A percentile compares a stretch with the other conserved stretches of the same genome.
Conservation (phyloP, 2,113 vertebrate species). For the Vombatus ursinus region DNA sequence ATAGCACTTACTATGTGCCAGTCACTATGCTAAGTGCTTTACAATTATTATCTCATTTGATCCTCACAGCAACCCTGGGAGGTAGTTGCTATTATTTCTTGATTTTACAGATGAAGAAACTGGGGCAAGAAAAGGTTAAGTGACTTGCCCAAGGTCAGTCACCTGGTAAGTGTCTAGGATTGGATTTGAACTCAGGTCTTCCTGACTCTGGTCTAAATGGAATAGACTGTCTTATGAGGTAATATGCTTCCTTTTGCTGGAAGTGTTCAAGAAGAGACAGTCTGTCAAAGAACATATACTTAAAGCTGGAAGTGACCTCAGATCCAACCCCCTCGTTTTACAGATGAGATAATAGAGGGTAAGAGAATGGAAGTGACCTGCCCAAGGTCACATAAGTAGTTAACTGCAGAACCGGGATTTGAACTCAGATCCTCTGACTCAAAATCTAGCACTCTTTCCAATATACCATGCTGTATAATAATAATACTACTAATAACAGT, state of each 20-base stretch:
- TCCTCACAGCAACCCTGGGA: background rate
- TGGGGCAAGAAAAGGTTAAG: background rate
- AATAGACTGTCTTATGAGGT: too few relatives aligned
- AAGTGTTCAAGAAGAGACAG: too few relatives aligned
- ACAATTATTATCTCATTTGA: background rate
- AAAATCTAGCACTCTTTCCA: background rate
- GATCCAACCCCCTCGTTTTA: too few relatives aligned
- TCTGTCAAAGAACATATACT: too few relatives aligned
- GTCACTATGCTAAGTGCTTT: too few relatives aligned
- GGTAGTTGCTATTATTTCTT: background rate
- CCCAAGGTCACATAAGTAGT: background rate
- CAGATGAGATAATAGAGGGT: background rate
- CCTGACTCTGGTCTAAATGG: background rate
- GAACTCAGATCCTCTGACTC: background rate
- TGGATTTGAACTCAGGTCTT: background rate
- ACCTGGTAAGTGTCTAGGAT: background rate
- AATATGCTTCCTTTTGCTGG: too few relatives aligned
- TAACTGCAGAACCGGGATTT: background rate
- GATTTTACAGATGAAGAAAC: background rate
- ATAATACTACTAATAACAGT: background rate
- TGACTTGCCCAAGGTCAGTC: background rate
- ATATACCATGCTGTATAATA: background rate
- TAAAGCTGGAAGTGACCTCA: too few relatives aligned
- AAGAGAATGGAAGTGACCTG: background rate
- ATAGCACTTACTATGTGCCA: too few relatives aligned